These are phyloP conservation scores for Falco concolor DNA, from an alignment of 2,797 vertebrate species.

Conservation along the genomic window DNA sequence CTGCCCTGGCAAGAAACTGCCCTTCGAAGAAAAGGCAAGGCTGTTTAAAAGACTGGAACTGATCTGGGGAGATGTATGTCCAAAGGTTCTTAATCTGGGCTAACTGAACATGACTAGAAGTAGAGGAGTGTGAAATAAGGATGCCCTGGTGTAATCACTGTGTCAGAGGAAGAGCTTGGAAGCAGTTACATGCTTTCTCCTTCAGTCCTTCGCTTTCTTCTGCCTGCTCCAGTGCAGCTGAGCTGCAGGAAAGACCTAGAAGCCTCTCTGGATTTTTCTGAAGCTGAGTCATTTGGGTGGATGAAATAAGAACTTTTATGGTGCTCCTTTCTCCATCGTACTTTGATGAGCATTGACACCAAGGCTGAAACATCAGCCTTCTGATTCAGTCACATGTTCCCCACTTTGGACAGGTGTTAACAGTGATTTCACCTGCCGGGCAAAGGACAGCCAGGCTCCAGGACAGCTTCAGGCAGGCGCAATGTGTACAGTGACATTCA, in stretches of 20 bases:
- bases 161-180: neutral
- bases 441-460: neutral
- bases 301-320: neutral
- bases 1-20: neutral
- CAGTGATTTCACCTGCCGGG: neutral
- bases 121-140: neutral
- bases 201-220: neutral
- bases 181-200: neutral
- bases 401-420: neutral
- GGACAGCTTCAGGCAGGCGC: neutral
- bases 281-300: neutral
- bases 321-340: neutral
- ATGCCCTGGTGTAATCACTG: neutral
- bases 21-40: neutral
- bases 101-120: neutral
- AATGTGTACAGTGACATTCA: neutral
- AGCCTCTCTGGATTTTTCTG: neutral
- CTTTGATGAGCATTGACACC: neutral
- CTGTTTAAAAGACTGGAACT: neutral
- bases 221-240: neutral
- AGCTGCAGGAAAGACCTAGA: neutral
- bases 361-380: neutral
- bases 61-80: neutral
- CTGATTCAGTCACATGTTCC: neutral
- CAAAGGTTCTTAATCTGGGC: neutral